These are phyloP conservation scores for Euura saliciscinereae DNA, from an alignment of 1,140 invertebrate species.

Conservation along the genomic window DNA sequence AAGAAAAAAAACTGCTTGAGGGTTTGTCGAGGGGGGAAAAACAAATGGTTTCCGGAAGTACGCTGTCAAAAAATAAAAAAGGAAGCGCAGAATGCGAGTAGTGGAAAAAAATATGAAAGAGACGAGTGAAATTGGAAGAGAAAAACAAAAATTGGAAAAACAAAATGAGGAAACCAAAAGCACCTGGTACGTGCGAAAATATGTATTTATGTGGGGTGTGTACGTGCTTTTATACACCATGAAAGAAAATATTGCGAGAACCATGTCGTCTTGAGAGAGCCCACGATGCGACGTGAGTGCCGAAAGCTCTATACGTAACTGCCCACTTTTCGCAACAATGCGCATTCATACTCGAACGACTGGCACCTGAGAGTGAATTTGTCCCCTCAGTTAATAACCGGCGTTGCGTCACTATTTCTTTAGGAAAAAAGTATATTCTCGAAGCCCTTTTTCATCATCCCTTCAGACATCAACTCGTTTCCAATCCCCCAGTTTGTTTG, in stretches of 20 bases:
- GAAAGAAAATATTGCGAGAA: background rate
- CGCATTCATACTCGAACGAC: background rate
- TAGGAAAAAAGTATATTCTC: background rate
- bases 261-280: background rate
- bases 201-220: background rate
- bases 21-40: background rate
- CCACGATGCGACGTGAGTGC: background rate
- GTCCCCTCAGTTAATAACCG: background rate
- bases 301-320: conserved; percentile 3
- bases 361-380: background rate
- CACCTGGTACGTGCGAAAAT: background rate
- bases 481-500: too few relatives aligned
- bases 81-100: background rate
- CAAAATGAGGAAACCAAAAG: too few relatives aligned
- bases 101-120: background rate
- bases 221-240: background rate
- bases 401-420: background rate
- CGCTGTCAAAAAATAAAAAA: background rate
- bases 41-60: background rate
- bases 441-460: background rate
- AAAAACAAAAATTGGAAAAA: background rate
- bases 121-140: background rate
- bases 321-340: background rate
- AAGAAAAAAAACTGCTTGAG: background rate
- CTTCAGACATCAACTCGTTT: background rate